phyloP scores from a whole-genome alignment of 2,113 vertebrate genomes.

The Sorex araneus region DNA sequence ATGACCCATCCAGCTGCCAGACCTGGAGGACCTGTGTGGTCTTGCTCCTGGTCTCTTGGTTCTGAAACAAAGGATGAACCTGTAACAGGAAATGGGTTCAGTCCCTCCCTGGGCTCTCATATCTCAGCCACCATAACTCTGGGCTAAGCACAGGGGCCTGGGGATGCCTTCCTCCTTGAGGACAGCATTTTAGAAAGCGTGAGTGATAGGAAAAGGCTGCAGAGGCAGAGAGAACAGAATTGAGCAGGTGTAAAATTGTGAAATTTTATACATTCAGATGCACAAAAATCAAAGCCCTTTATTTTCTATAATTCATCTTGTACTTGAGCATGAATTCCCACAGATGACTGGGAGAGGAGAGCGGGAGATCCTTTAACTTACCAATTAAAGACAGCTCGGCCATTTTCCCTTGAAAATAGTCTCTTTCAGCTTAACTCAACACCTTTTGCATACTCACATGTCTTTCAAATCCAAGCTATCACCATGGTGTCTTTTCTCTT shows the following conservation, averaged over 20 bases:
- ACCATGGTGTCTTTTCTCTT: neutral
- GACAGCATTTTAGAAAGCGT: neutral
- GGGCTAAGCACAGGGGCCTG: neutral
- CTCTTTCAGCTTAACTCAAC: conserved; percentile 61
- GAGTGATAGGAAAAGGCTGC: neutral
- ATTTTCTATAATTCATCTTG: conserved; percentile 59
- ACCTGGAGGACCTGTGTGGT: neutral
- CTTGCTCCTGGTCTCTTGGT: neutral
- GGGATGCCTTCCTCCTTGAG: neutral
- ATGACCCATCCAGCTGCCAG: neutral
- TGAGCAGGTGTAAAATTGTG: neutral
- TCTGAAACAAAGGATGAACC: conserved; percentile 24
- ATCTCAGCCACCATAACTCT: neutral
- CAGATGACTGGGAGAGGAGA: neutral
- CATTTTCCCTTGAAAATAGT: conserved; percentile 38
- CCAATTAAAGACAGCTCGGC: neutral
- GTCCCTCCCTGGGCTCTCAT: neutral
- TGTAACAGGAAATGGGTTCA: neutral
- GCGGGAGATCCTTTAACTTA: neutral
- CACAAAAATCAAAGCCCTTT: neutral
- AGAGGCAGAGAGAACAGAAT: neutral
- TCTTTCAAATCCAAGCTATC: conserved; percentile 17
- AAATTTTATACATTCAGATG: conserved; percentile 17
- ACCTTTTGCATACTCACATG: conserved; percentile 11
- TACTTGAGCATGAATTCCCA: neutral